Conservation (phyloP, 2,113 vertebrate genomes). For the Stictonetta naevosa region DNA sequence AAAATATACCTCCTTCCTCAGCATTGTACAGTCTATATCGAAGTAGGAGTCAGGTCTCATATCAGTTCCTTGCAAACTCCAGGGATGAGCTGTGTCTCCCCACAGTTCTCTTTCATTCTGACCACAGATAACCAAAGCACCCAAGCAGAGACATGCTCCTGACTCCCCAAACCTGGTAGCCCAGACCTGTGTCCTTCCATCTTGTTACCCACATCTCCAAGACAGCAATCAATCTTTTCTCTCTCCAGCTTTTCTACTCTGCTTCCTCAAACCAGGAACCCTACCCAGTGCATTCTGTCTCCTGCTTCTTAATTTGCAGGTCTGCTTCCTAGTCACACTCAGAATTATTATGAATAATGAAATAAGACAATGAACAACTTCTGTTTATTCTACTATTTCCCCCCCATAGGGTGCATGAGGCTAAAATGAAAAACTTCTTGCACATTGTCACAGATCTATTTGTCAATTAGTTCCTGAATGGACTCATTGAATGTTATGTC, state of each 20-base stretch:
- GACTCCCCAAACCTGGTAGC: not conserved
- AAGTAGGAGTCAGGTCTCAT: rapidly evolving
- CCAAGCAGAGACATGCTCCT: not conserved
- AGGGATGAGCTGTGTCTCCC: not conserved
- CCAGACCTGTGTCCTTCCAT: not conserved
- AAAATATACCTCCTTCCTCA: not conserved
- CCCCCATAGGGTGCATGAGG: not conserved
- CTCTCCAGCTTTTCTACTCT: not conserved
- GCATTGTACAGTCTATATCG: not conserved
- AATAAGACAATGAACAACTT: not conserved
- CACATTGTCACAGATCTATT: rapidly evolving
- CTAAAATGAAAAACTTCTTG: not conserved
- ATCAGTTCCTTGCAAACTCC: not conserved
- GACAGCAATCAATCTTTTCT: not conserved
- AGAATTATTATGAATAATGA: not conserved
- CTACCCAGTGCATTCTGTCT: not conserved
- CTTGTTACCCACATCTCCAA: not conserved
- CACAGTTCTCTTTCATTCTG: not conserved
- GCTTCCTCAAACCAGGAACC: not conserved
- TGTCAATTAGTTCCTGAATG: not conserved
- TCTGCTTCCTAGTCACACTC: not conserved
- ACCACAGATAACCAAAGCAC: not conserved
- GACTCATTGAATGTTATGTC: not conserved
- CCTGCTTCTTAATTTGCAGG: not conserved
- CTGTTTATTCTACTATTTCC: not conserved